phyloP scores from a whole-genome alignment of 2,797 vertebrate species.

The Numenius phaeopus region DNA sequence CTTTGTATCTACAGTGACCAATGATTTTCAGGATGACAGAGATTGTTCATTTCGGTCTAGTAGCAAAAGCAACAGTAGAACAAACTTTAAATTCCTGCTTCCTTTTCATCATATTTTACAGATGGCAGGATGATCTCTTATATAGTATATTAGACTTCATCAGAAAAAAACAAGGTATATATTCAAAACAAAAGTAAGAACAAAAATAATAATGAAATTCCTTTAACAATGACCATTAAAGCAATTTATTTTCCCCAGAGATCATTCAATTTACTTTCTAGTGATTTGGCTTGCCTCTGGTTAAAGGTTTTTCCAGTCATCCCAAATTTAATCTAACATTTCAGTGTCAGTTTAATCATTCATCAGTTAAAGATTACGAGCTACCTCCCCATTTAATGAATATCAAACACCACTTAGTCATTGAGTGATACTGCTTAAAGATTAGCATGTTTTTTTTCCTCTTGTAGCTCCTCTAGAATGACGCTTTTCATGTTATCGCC shows the following conservation, averaged over 20 bases:
- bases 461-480: neutral
- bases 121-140: neutral
- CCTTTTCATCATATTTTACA: neutral
- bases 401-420: conserved; percentile 35
- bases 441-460: neutral
- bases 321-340: conserved; percentile 28
- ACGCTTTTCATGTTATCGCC: neutral
- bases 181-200: neutral
- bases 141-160: neutral
- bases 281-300: neutral
- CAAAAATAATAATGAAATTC: neutral
- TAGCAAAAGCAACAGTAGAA: neutral
- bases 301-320: conserved; percentile 33
- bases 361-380: conserved; percentile 36
- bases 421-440: neutral
- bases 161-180: neutral
- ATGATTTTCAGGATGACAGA: neutral
- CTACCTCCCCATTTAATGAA: conserved; percentile 46
- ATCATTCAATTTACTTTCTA: neutral
- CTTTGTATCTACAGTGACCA: neutral
- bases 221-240: neutral
- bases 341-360: conserved; percentile 55
- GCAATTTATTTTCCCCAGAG: neutral
- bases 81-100: neutral
- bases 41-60: neutral